Percentiles rank a stretch among this genome's conserved stretches.
Evolutionary conservation across 2,113 vertebrate genomes (phyloP).

Genomic region (Todiramphus chloris): DNA sequence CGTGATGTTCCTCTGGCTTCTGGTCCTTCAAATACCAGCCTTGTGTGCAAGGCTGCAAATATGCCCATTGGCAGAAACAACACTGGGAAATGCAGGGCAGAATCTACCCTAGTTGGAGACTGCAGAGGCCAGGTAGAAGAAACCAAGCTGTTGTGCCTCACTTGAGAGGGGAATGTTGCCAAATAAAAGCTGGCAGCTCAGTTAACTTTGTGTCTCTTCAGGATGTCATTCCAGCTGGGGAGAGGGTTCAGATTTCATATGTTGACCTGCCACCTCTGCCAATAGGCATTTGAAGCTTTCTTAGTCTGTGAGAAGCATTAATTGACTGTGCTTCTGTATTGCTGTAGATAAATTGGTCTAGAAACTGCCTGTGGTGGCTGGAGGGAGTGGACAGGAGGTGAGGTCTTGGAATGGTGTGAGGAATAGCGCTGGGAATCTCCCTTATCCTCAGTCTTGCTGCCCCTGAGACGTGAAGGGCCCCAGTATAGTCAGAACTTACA

Average conservation of each 20-base stretch:
- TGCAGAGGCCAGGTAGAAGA: not conserved
- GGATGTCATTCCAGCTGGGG: not conserved
- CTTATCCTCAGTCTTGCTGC: not conserved
- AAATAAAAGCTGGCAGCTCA: not conserved
- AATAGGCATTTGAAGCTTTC: not conserved
- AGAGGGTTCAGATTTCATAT: not conserved
- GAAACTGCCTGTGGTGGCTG: not conserved
- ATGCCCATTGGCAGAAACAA: not conserved
- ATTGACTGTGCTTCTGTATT: not conserved
- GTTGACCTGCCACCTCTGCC: not conserved
- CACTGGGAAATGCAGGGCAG: not conserved
- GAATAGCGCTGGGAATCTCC: not conserved
- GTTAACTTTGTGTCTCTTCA: not conserved
- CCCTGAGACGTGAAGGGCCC: not conserved
- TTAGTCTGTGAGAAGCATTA: not conserved
- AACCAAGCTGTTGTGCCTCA: not conserved
- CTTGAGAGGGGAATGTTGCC: not conserved
- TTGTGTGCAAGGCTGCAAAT: not conserved
- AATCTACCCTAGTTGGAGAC: not conserved
- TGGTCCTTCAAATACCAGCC: not conserved
- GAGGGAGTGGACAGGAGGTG: not conserved
- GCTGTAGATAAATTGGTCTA: not conserved
- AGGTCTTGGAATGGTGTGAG: not conserved
- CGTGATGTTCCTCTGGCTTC: not conserved
- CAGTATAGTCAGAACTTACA: not conserved